A percentile compares a stretch with the other conserved stretches of the same genome.
phyloP scores from a whole-genome alignment of 1,140 invertebrate genomes.

The Drosophila biarmipes region DNA sequence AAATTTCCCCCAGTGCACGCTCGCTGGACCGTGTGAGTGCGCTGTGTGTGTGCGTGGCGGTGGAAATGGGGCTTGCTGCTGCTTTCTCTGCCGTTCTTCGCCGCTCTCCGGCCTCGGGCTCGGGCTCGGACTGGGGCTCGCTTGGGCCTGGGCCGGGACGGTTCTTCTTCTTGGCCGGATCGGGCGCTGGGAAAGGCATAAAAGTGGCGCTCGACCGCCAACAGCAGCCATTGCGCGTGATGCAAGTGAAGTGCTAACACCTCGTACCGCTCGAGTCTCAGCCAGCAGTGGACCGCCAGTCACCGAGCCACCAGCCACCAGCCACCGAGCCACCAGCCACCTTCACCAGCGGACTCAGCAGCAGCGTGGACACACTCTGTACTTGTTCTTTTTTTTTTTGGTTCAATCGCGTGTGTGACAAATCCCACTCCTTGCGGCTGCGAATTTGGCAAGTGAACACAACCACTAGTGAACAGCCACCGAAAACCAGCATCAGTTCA shows the following conservation, averaged over 20 bases:
- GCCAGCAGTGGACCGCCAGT: conserved; percentile 8
- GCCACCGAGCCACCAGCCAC: conserved; percentile 36
- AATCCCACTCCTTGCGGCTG: conserved; percentile 39
- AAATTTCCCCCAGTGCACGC: conserved; percentile 5
- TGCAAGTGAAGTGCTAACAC: conserved; percentile 84
- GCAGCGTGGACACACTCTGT: conserved; percentile 59
- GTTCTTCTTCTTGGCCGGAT: conserved; percentile 61
- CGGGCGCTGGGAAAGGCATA: conserved; percentile 81
- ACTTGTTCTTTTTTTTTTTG: conserved; percentile 72
- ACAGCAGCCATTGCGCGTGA: conserved; percentile 84
- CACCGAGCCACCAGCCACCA: conserved; percentile 27
- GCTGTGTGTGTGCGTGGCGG: conserved; percentile 37
- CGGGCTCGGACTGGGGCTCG: background rate
- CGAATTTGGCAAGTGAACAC: conserved; percentile 28
- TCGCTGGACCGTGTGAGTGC: conserved; percentile 51
- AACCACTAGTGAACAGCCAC: conserved; percentile 25
- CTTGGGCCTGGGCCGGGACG: conserved; percentile 4
- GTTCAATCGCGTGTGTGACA: conserved; percentile 43
- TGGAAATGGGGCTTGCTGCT: conserved; percentile 69
- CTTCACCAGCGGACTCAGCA: conserved; percentile 38
- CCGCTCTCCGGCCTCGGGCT: conserved; percentile 15
- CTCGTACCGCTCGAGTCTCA: conserved; percentile 52
- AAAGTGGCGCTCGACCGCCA: conserved; percentile 80
- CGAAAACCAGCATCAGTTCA: conserved; percentile 1
- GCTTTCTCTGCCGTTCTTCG: conserved; percentile 41